A percentile compares a stretch with the other conserved stretches of the same genome.
Evolutionary conservation across 2,797 vertebrate species (phyloP).

Genomic region (Balearica regulorum): DNA sequence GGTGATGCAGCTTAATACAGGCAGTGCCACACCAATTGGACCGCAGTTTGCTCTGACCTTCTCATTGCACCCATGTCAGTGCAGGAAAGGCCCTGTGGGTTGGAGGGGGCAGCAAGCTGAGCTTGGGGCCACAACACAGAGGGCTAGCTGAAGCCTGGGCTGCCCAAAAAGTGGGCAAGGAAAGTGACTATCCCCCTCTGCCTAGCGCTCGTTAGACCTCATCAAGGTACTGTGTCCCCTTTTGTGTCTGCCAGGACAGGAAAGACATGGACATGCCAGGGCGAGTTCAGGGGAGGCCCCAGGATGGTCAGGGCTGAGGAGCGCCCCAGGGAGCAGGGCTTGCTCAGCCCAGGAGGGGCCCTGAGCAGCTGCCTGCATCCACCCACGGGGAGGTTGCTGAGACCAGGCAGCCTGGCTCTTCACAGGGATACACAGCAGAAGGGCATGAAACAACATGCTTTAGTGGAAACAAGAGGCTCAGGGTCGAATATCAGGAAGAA

Average conservation of each 20-base stretch:
- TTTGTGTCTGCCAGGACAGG: neutral
- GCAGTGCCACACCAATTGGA: accelerated
- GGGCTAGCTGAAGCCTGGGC: neutral
- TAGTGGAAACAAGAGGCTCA: neutral
- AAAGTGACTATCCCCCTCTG: neutral
- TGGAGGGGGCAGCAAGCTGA: neutral
- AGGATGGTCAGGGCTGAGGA: neutral
- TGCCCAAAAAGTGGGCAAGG: neutral
- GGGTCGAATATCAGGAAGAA: neutral
- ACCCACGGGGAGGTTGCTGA: neutral
- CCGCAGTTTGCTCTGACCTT: neutral
- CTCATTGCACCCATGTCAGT: neutral
- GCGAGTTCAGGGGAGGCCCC: too few species aligned
- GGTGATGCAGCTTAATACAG: accelerated
- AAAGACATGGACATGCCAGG: neutral
- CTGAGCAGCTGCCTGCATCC: accelerated
- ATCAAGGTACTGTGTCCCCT: too few species aligned
- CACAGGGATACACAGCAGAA: accelerated
- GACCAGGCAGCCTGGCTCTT: neutral
- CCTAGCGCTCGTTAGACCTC: accelerated
- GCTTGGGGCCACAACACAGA: neutral
- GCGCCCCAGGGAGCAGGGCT: accelerated
- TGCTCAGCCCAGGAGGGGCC: neutral
- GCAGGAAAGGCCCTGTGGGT: neutral
- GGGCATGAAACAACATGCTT: accelerated